Evolutionary conservation across 2,888 invertebrate species (phyloP), one percentile per base, ranked within the genome.

Genomic region (Petrolisthes cinctipes): DNA sequence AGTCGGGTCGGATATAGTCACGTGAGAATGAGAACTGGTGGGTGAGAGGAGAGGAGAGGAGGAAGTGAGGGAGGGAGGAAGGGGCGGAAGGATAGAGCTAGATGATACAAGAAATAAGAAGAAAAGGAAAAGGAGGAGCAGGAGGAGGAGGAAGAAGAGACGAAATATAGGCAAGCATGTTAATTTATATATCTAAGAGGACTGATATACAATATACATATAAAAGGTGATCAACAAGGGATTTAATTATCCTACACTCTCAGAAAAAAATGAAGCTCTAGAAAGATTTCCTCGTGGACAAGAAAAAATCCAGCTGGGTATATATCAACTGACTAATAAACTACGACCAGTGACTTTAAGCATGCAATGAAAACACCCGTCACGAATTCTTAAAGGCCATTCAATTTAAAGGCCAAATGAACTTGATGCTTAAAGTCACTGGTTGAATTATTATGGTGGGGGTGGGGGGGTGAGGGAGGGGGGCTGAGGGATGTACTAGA

Each of bases 311-410:
- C 14, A n/a, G 4, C 37, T 37, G 37, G 37, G 37, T 37, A 37
- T 37, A 37, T 37, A 37, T 37, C 0, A 37, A 37, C 37, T 37
- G 37, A 37, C 71, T 71, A 71, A n/a, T 71, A 37, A 37, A 37
- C 37, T 37, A 37, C 37, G 17, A 71, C 20, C 71, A n/a, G 71
- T n/a, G 71, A 71, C 71, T 71, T 71, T n/a, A 71, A 71, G 71
- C 71, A 71, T 71, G 71, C 71, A 71, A 6, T n/a, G 14, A 9
- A 14, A 61, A 14, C 9, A 61, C 9, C 61, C 61, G 17, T 61
- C 17, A 61, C 17, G 17, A 61, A 14, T 17, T 9, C 17, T 17
- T 61, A 61, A 61, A 14, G 3, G 61, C 17, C 9, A 61, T 17
- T 1, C 37, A 1, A 37, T 37, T 37, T 37, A 37, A 37, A 37